These are phyloP conservation scores for Microtus richardsoni DNA, from an alignment of 2,113 vertebrate species.

Conservation along the genomic window DNA sequence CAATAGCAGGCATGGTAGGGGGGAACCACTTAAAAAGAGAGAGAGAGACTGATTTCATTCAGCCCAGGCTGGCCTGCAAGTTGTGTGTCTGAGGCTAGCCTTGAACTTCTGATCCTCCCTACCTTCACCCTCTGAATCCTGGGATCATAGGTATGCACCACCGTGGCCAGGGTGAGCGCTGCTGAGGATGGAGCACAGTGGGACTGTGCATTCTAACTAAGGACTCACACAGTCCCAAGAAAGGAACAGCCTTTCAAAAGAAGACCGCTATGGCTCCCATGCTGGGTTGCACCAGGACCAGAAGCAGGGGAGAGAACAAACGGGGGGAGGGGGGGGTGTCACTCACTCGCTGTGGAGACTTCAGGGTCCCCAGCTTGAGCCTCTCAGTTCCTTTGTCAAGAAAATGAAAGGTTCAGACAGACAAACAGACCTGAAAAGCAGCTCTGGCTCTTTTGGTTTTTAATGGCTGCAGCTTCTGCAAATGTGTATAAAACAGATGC, in stretches of 20 bases:
- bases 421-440: conserved; percentile 38
- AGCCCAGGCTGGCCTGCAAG: neutral
- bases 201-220: neutral
- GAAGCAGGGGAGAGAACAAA: neutral
- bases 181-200: neutral
- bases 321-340: fast-evolving
- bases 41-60: neutral
- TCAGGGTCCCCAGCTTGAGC: neutral
- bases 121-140: neutral
- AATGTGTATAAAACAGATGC: conserved; percentile 67
- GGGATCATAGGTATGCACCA: neutral
- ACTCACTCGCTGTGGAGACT: neutral
- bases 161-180: neutral
- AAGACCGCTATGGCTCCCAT: neutral
- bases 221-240: neutral
- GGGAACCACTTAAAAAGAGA: neutral
- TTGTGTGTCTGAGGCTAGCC: neutral
- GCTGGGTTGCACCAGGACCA: neutral
- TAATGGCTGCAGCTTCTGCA: conserved; percentile 57
- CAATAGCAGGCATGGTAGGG: neutral
- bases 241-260: neutral
- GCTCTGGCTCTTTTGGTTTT: conserved; percentile 44
- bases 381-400: conserved; percentile 43
- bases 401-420: conserved; percentile 46
- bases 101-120: neutral